These are phyloP conservation scores for Rana temporaria DNA, from an alignment of 2,113 vertebrate species.

Conservation along the genomic window DNA sequence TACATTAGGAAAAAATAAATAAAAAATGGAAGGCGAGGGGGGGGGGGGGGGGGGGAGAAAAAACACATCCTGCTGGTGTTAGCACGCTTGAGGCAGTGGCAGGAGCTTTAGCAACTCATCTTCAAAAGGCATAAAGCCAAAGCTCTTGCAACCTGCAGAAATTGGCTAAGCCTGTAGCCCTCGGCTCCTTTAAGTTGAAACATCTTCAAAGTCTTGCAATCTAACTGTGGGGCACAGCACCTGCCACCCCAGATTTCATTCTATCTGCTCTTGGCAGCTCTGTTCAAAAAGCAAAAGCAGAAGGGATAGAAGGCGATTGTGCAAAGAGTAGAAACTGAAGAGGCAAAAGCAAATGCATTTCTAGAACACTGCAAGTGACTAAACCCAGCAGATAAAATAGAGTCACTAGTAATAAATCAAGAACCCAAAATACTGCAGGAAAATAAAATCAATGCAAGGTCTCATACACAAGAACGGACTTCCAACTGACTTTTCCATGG, in stretches of 20 bases:
- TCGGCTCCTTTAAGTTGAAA: constrained; percentile 73
- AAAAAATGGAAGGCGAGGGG: too few relatives aligned
- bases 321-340: constrained; percentile 85
- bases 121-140: constrained; percentile 84
- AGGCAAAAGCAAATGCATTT: not conserved
- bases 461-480: too few relatives aligned
- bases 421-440: too few relatives aligned
- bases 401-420: too few relatives aligned
- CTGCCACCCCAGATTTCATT: constrained; percentile 86
- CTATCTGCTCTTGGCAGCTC: constrained; percentile 83
- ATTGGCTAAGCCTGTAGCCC: constrained; percentile 84
- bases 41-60: too few relatives aligned
- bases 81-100: constrained; percentile 76
- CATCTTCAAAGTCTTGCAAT: constrained; percentile 85
- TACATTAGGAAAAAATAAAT: constrained; percentile 52
- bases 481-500: too few relatives aligned
- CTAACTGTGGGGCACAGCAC: constrained; percentile 88
- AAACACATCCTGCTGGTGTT: constrained; percentile 76
- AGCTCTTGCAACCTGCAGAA: constrained; percentile 84
- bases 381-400: constrained; percentile 57
- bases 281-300: constrained; percentile 80
- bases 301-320: constrained; percentile 62
- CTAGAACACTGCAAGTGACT: not conserved
- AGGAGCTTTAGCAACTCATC: constrained; percentile 82
- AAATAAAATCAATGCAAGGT: too few relatives aligned